Evolutionary conservation across 2,797 vertebrate species (phyloP).

Genomic region (Pampus argenteus): DNA sequence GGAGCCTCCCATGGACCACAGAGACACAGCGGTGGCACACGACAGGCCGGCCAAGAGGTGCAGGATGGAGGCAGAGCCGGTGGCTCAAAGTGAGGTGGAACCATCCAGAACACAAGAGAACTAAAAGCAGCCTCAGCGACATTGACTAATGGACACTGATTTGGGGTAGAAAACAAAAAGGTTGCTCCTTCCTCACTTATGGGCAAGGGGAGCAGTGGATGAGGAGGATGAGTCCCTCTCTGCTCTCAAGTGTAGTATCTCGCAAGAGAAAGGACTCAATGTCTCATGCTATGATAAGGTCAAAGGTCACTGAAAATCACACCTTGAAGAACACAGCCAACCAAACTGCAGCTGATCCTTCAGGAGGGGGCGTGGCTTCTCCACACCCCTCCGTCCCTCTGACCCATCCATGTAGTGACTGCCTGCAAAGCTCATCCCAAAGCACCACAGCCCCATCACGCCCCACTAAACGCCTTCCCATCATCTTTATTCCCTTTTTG

Average conservation of each 20-base stretch:
- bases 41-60: constrained; percentile 91
- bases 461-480: constrained; percentile 42
- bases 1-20: constrained; percentile 78
- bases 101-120: constrained; percentile 84
- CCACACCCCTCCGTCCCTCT: neutral
- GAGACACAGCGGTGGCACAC: constrained; percentile 77
- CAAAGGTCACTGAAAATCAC: constrained; percentile 54
- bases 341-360: constrained; percentile 54
- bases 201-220: neutral
- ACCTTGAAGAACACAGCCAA: constrained; percentile 53
- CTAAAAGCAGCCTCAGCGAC: constrained; percentile 53
- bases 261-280: constrained; percentile 48
- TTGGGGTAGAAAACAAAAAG: neutral
- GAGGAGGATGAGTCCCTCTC: constrained; percentile 25
- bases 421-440: constrained; percentile 72
- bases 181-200: constrained; percentile 1
- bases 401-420: constrained; percentile 28
- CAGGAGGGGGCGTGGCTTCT: constrained; percentile 31
- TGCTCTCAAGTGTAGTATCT: constrained; percentile 23
- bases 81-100: constrained; percentile 82
- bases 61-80: constrained; percentile 85
- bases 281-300: constrained; percentile 45
- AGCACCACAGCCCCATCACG: constrained; percentile 52
- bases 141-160: constrained; percentile 39
- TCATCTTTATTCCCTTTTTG: constrained; percentile 53